Evolutionary conservation across 2,113 vertebrate species (phyloP).

Genomic region (Harpagus bidentatus): DNA sequence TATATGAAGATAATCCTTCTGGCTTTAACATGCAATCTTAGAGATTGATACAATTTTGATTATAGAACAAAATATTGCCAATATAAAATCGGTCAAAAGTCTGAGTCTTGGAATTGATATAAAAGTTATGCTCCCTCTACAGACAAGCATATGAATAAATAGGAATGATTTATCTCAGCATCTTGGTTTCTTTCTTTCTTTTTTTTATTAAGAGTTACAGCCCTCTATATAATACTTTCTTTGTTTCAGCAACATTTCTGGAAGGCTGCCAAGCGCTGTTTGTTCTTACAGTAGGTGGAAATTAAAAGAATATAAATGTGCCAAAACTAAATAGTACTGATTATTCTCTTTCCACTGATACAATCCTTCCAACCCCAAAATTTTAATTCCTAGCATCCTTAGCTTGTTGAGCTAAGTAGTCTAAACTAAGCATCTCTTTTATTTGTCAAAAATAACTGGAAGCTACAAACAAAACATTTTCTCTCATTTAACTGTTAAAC

Average conservation of each 20-base stretch:
- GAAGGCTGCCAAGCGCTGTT: constrained; percentile 52
- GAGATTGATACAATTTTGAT: background rate
- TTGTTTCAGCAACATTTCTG: constrained; percentile 55
- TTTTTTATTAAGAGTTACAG: constrained; percentile 59
- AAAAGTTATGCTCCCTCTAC: constrained; percentile 47
- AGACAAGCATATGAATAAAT: constrained; percentile 55
- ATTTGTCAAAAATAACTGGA: constrained; percentile 36
- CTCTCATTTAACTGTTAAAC: background rate
- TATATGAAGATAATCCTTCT: background rate
- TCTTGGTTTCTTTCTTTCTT: background rate
- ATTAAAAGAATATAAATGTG: constrained; percentile 57
- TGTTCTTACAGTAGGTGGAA: constrained; percentile 58
- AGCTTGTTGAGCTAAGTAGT: background rate
- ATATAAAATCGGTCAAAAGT: background rate
- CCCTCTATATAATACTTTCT: constrained; percentile 49
- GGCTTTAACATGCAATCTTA: background rate
- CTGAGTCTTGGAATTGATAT: constrained; percentile 7
- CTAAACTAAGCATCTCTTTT: constrained; percentile 3
- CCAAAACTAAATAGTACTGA: constrained; percentile 61
- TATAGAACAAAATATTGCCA: background rate
- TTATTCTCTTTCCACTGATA: constrained; percentile 42
- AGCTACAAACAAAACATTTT: background rate
- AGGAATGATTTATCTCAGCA: constrained; percentile 46
- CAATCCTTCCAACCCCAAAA: constrained; percentile 48
- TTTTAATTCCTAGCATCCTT: background rate